A percentile compares a stretch with the other conserved stretches of the same genome.
phyloP scores from a whole-genome alignment of 2,888 invertebrate species.

The Plutella xylostella region DNA sequence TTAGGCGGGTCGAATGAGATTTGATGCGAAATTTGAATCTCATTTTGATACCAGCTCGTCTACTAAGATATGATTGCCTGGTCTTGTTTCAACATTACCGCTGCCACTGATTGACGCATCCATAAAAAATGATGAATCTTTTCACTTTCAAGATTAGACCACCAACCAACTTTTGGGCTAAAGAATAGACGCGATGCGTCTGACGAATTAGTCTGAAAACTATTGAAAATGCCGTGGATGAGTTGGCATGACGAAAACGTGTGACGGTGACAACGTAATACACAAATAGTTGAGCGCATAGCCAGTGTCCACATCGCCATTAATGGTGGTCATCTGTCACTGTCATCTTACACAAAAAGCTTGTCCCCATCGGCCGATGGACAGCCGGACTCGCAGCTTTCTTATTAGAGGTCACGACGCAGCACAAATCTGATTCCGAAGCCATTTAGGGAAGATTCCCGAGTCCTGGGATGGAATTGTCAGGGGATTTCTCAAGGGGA shows the following conservation, averaged over 20 bases:
- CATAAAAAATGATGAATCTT: too few relatives aligned
- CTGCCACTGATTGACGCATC: too few relatives aligned
- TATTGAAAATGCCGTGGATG: constrained; percentile 19
- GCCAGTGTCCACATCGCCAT: constrained; percentile 23
- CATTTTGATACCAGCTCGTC: too few relatives aligned
- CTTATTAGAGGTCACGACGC: constrained; percentile 11
- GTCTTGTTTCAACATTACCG: too few relatives aligned
- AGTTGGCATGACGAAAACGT: constrained; percentile 30
- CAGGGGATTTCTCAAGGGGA: too few relatives aligned
- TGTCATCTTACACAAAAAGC: constrained; percentile 29
- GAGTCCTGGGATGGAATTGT: too few relatives aligned
- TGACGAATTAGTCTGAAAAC: background rate
- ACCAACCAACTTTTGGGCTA: background rate
- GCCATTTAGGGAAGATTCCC: constrained; percentile 5
- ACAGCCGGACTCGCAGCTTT: constrained; percentile 3
- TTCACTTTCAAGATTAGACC: too few relatives aligned
- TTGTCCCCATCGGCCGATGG: constrained; percentile 18
- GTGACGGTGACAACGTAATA: constrained; percentile 27
- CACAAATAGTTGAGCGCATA: too few relatives aligned
- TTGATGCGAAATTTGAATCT: too few relatives aligned
- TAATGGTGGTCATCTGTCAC: constrained; percentile 33
- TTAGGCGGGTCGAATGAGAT: too few relatives aligned
- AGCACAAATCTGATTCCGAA: constrained; percentile 10
- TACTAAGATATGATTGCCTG: too few relatives aligned
- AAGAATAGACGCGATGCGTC: too few relatives aligned